phyloP scores from a whole-genome alignment of 2,888 invertebrate genomes.

The Cantharis rufa region DNA sequence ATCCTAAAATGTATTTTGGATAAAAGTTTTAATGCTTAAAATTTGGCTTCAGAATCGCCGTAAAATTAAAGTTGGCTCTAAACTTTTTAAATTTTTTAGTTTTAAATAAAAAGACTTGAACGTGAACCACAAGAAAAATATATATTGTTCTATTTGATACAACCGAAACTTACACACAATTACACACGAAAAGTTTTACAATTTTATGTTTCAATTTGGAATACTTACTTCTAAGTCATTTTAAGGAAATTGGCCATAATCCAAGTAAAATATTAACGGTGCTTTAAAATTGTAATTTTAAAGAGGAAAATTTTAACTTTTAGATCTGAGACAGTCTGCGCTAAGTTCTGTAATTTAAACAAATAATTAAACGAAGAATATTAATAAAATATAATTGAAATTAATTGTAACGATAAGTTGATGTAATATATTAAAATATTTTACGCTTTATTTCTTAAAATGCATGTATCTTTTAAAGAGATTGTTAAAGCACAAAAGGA shows the following conservation, averaged over 20 bases:
- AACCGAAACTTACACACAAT: constrained; percentile 23
- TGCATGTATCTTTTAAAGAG: neutral
- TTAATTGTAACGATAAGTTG: neutral
- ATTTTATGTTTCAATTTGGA: constrained; percentile 24
- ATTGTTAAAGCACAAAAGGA: neutral
- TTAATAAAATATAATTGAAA: neutral
- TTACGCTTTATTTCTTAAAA: neutral
- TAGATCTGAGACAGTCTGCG: neutral
- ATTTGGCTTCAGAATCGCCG: neutral
- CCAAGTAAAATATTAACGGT: constrained; percentile 3
- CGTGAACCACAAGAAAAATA: constrained; percentile 17
- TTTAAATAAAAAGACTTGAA: constrained; percentile 12
- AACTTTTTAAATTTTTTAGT: constrained; percentile 8
- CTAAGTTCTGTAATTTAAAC: no score
- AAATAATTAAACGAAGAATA: neutral
- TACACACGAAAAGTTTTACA: constrained; percentile 20
- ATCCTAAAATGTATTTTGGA: neutral
- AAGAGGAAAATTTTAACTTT: neutral
- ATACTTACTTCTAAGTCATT: constrained; percentile 13
- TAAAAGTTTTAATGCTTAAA: neutral
- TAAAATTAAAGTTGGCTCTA: constrained; percentile 3
- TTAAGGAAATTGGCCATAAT: constrained; percentile 9
- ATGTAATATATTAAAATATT: neutral
- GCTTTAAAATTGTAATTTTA: neutral
- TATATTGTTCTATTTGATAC: constrained; percentile 7